Conservation (phyloP, 1,140 invertebrate genomes). For the Andrena cerasifolii region DNA sequence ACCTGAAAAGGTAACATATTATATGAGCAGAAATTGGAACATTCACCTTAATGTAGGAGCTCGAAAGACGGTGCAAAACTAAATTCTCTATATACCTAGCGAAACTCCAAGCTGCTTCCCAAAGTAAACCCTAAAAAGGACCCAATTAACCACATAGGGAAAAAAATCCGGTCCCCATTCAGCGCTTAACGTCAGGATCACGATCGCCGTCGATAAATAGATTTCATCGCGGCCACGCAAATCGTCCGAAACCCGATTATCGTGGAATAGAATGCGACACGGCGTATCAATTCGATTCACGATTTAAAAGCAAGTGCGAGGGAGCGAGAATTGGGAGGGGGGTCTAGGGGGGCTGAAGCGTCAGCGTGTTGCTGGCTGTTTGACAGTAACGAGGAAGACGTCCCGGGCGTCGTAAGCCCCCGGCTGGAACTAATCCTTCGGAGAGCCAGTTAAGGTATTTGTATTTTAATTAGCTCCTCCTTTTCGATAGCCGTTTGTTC, state of each 20-base stretch:
- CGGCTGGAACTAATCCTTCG: slow-evolving; percentile 70
- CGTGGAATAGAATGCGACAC: slow-evolving; percentile 59
- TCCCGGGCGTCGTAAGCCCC: slow-evolving; percentile 57
- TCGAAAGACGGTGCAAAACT: too few species aligned
- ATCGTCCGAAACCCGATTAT: slow-evolving; percentile 64
- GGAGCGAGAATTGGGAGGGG: not conserved
- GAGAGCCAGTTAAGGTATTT: slow-evolving; percentile 77
- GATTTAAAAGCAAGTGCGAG: slow-evolving; percentile 47
- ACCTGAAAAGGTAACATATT: too few species aligned
- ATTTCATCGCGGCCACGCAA: slow-evolving; percentile 55
- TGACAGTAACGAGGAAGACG: slow-evolving; percentile 67
- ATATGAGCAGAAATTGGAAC: too few species aligned
- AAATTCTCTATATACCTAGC: too few species aligned
- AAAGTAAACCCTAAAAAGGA: not conserved
- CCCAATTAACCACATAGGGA: not conserved
- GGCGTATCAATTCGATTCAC: slow-evolving; percentile 65
- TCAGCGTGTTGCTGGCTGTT: slow-evolving; percentile 44
- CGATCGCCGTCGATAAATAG: slow-evolving; percentile 51
- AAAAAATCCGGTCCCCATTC: not conserved
- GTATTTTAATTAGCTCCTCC: slow-evolving; percentile 79
- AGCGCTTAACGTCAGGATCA: slow-evolving; percentile 34
- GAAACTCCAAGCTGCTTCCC: not conserved
- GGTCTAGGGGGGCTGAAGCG: not conserved
- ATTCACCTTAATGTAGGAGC: too few species aligned
- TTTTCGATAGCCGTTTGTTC: slow-evolving; percentile 76